Percentiles rank a stretch among this genome's conserved stretches.
Evolutionary conservation across 2,113 vertebrate species (phyloP).

Genomic region (Plecturocebus donacophilus): DNA sequence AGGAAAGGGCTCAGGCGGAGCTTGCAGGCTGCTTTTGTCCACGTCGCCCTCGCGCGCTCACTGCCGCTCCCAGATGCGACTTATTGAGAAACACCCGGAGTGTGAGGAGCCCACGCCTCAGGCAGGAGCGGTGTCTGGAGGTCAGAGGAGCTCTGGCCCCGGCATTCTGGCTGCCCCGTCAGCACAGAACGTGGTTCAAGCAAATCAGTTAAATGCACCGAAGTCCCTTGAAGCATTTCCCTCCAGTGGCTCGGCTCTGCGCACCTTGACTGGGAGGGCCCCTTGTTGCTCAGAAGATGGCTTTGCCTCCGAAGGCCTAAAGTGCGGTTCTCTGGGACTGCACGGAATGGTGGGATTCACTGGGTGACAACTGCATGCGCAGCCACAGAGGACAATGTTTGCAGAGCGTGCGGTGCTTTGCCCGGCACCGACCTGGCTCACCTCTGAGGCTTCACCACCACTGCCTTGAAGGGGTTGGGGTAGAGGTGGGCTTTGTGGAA

Average conservation of each 20-base stretch:
- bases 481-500: too few relatives aligned
- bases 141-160: not conserved
- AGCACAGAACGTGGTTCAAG: too few relatives aligned
- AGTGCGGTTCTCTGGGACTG: rapidly evolving
- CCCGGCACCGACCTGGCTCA: not conserved
- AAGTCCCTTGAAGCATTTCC: rapidly evolving
- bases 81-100: rapidly evolving
- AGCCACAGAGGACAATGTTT: not conserved
- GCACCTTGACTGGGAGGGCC: rapidly evolving
- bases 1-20: not conserved
- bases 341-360: rapidly evolving
- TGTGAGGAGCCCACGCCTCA: rapidly evolving
- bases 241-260: rapidly evolving
- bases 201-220: rapidly evolving
- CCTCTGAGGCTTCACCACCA: too few relatives aligned
- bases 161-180: rapidly evolving
- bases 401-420: rapidly evolving
- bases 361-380: rapidly evolving
- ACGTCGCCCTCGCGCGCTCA: too few relatives aligned
- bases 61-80: not conserved
- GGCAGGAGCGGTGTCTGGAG: not conserved
- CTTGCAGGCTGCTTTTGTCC: rapidly evolving
- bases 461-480: too few relatives aligned
- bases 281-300: not conserved
- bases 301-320: not conserved